These are phyloP conservation scores for Agrenia bidenticulata DNA, from an alignment of 2,888 invertebrate species.

Conservation along the genomic window DNA sequence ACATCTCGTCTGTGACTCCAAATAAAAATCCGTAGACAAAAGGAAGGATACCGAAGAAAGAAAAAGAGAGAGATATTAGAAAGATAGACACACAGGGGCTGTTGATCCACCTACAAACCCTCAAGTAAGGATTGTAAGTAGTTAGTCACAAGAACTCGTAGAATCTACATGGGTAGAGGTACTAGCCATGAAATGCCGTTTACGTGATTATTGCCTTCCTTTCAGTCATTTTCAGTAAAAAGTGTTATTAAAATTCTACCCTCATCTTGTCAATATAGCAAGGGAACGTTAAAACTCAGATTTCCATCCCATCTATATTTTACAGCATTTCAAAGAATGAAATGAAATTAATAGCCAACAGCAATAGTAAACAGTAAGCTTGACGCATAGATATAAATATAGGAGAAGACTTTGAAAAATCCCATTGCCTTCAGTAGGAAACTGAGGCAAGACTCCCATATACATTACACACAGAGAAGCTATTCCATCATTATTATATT, in stretches of 20 bases:
- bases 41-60: slow-evolving; percentile 1
- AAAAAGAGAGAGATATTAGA: not conserved
- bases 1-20: not conserved
- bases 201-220: slow-evolving; percentile 48
- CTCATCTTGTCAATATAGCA: slow-evolving; percentile 49
- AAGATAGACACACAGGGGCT: too few relatives aligned
- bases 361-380: slow-evolving; percentile 52
- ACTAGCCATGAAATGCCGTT: slow-evolving; percentile 35
- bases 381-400: slow-evolving; percentile 13
- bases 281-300: slow-evolving; percentile 48
- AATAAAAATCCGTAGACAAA: slow-evolving; percentile 7
- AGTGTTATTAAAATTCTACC: slow-evolving; percentile 50
- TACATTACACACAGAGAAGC: not conserved
- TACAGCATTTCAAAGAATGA: slow-evolving; percentile 53
- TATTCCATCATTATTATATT: slow-evolving; percentile 11
- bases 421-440: slow-evolving; percentile 6
- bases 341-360: slow-evolving; percentile 54
- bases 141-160: not conserved
- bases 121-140: not conserved
- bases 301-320: slow-evolving; percentile 52
- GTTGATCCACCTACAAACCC: slow-evolving; percentile 7
- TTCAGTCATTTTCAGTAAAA: slow-evolving; percentile 48
- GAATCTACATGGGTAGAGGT: not conserved
- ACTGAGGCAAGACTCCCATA: slow-evolving; percentile 13
- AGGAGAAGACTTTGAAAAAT: slow-evolving; percentile 12